phyloP scores from a whole-genome alignment of 2,797 vertebrate species.

The Poecilia wingei region DNA sequence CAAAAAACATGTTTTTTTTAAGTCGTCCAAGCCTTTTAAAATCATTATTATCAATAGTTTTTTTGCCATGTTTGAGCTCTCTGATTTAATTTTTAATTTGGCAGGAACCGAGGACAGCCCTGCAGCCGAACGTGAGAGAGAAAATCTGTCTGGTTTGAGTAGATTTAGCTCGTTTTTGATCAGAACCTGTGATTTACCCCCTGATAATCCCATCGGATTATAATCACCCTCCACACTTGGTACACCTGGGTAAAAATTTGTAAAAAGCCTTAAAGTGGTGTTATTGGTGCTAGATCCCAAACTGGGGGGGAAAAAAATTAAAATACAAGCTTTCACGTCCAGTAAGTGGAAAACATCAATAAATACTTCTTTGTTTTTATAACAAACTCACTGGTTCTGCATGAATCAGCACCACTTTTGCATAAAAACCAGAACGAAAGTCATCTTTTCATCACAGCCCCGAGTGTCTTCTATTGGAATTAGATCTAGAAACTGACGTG shows the following conservation, averaged over 20 bases:
- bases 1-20: not conserved
- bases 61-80: conserved; percentile 63
- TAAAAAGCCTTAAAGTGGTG: not conserved
- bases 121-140: conserved; percentile 73
- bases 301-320: too few relatives aligned
- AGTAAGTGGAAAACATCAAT: not conserved
- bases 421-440: not conserved
- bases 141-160: conserved; percentile 50
- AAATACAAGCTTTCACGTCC: not conserved
- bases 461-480: not conserved
- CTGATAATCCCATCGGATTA: conserved; percentile 23
- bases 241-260: not conserved
- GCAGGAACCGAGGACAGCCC: conserved; percentile 67
- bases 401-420: not conserved
- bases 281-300: not conserved
- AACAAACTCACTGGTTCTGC: not conserved
- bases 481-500: not conserved
- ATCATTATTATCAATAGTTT: conserved; percentile 27
- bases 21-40: not conserved
- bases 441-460: not conserved
- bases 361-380: not conserved
- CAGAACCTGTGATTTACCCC: conserved; percentile 12
- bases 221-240: not conserved
- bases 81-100: conserved; percentile 61
- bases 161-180: conserved; percentile 48